Base-by-base conservation (phyloP, 2,888 invertebrate genomes). In the Celastrina argiolus region DNA sequence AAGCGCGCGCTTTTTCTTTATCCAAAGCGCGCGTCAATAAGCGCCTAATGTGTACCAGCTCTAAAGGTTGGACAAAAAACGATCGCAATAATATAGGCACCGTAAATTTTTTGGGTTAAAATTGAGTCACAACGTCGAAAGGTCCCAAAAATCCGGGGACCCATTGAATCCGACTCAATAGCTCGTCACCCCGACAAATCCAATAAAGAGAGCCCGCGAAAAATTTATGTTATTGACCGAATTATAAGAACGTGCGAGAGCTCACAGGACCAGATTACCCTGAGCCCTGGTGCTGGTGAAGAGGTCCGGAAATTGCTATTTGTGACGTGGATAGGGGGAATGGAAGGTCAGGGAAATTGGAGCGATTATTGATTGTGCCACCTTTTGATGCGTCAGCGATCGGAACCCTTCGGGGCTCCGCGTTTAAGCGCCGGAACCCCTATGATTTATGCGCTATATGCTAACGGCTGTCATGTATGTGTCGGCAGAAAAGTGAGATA, bases 171-270 rank as follows among this genome's bases (percentile, higher is more conserved):
- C 28, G 58, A 39, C 81, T 83, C 83, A 85, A 84, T 79, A 80
- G 81, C 80, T 83, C 79, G 78, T 76, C 77, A 79, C 79, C 81
- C 81, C 83, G 85, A 81, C 84, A 83, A 87, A 87, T 86, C 83
- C 85, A 87, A 88, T 88, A 88, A 86, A 85, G 87, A 83, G 82
- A 78, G 81, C 82, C 82, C 81, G 82, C 79, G 76, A 80, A 85
- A 87, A 87, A 87, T 87, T 86, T 88, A 88, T 88, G 87, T 87
- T 87, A 88, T 87, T 88, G 87, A 86, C 86, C 87, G 84, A 84
- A 85, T 87, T 88, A 87, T 87, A 82, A 79, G 86, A 87, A 87
- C 87, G 84, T 84, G 84, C 77, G 81, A 83, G 81, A 81, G 78
- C 78, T 77, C 73, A 70, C 74, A 74, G 74, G 74, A 74, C 88